phyloP scores from a whole-genome alignment of 64 coral and sea anemone species.

The Dendrophyllia cribrosa region DNA sequence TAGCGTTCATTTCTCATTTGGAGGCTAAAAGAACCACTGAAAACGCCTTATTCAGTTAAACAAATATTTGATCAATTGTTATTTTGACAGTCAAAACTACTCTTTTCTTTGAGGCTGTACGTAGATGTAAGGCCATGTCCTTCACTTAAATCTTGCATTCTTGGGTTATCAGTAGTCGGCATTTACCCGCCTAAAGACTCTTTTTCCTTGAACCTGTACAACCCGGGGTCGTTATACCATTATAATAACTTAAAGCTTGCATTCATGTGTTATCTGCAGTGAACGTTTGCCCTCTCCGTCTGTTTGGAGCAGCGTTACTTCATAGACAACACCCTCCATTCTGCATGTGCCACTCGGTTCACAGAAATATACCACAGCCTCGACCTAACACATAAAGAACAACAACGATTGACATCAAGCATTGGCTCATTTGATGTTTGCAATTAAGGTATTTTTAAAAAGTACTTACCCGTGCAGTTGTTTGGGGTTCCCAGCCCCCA shows the following conservation, averaged over 20 bases:
- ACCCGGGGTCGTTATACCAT: too few relatives aligned
- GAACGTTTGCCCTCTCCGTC: background rate
- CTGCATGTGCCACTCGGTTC: conserved; percentile 85
- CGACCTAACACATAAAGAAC: conserved; percentile 41
- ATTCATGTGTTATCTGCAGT: conserved; percentile 4
- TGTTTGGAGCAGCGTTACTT: conserved; percentile 58
- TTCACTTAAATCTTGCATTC: too few relatives aligned
- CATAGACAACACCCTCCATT: conserved; percentile 83
- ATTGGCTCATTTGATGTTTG: too few relatives aligned
- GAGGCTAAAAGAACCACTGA: too few relatives aligned
- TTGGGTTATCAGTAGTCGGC: background rate
- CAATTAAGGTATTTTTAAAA: too few relatives aligned
- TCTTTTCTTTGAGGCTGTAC: too few relatives aligned
- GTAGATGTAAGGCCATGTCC: too few relatives aligned
- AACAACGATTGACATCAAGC: background rate
- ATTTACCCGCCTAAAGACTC: background rate
- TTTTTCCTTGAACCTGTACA: too few relatives aligned
- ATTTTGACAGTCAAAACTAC: too few relatives aligned
- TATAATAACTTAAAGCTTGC: background rate
- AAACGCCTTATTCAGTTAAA: too few relatives aligned
- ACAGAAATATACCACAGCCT: conserved; percentile 94
- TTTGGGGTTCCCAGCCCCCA: conserved; percentile 12
- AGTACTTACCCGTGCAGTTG: background rate
- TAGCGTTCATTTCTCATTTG: too few relatives aligned
- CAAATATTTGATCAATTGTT: too few relatives aligned